Evolutionary conservation across 2,113 vertebrate genomes (phyloP).

Genomic region (Hyperopisus bebe): DNA sequence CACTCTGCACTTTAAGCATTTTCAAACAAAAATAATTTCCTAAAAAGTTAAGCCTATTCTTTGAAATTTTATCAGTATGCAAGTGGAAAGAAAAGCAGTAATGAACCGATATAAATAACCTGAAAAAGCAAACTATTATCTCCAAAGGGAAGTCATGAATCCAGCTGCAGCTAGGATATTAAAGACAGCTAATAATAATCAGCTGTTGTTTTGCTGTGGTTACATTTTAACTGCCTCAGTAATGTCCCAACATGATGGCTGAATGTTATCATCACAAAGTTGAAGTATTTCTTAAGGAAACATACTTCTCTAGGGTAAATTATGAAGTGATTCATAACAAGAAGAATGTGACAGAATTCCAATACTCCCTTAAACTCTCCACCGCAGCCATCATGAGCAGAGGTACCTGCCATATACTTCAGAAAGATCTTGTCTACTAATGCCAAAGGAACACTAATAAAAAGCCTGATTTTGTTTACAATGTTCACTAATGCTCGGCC

Average conservation of each 20-base stretch:
- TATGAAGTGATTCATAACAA: background rate
- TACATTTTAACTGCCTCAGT: background rate
- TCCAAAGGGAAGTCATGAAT: background rate
- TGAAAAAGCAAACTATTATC: background rate
- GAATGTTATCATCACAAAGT: background rate
- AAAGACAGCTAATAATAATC: background rate
- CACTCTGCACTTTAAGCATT: background rate
- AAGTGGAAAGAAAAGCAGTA: background rate
- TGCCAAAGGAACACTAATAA: background rate
- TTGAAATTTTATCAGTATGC: background rate
- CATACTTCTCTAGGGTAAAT: background rate
- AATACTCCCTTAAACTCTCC: background rate
- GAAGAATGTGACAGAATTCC: background rate
- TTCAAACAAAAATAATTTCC: background rate
- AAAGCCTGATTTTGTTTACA: background rate
- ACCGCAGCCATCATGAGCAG: background rate
- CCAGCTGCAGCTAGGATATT: background rate
- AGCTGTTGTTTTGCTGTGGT: background rate
- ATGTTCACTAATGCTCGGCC: background rate
- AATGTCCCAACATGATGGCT: background rate
- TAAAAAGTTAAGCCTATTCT: background rate
- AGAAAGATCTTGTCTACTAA: background rate
- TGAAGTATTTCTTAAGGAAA: background rate
- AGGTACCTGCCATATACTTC: background rate
- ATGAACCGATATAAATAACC: background rate